phyloP scores from a whole-genome alignment of 2,888 invertebrate species.

The Heliconius cydno region DNA sequence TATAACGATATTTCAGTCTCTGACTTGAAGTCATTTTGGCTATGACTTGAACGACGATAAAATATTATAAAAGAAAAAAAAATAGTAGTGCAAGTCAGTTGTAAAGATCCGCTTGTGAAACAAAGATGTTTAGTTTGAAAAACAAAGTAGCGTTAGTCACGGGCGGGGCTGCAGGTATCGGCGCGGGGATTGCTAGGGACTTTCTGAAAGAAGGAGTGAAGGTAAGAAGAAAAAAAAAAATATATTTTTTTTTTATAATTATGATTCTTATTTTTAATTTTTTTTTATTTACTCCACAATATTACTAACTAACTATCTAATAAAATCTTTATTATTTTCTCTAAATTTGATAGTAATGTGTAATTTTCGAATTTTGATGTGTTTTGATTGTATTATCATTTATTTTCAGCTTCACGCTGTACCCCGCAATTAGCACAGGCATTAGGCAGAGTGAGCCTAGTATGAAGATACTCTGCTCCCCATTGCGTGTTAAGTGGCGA shows the following conservation, averaged over 20 bases:
- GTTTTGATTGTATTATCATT: too few species aligned
- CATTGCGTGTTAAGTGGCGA: too few species aligned
- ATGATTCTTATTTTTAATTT: neutral
- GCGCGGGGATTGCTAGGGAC: conserved; percentile 52
- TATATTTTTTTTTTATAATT: neutral
- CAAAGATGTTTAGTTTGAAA: conserved; percentile 47
- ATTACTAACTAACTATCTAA: too few species aligned
- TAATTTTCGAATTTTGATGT: too few species aligned
- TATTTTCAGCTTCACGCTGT: too few species aligned
- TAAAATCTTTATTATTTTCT: too few species aligned
- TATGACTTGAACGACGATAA: neutral
- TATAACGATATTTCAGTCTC: too few species aligned
- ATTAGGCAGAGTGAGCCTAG: too few species aligned
- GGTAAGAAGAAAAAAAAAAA: conserved; percentile 49
- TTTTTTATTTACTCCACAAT: neutral
- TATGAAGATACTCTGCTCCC: too few species aligned
- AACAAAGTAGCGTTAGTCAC: conserved; percentile 58
- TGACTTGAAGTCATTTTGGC: too few species aligned
- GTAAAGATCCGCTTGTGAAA: neutral
- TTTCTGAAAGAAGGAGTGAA: conserved; percentile 55
- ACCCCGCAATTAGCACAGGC: too few species aligned
- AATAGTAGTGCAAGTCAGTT: neutral
- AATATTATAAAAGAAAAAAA: neutral
- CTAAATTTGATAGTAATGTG: too few species aligned
- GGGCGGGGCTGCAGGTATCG: conserved; percentile 61